Evolutionary conservation across 2,113 vertebrate genomes (phyloP).

Genomic region (Rissa tridactyla): DNA sequence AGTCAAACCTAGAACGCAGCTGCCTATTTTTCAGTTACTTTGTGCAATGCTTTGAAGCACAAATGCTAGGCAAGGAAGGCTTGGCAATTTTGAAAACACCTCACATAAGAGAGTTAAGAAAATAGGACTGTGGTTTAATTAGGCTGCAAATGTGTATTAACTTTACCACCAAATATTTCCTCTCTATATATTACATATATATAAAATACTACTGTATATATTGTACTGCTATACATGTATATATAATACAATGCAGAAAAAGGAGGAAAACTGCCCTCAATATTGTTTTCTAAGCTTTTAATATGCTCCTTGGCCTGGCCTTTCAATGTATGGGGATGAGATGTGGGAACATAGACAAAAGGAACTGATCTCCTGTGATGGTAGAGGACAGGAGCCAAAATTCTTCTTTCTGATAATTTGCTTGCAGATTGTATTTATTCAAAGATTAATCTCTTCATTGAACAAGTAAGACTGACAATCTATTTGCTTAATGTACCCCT

Average conservation of each 20-base stretch:
- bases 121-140: not conserved
- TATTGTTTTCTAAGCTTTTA: not conserved
- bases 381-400: not conserved
- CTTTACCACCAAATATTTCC: not conserved
- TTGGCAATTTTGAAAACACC: not conserved
- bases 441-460: not conserved
- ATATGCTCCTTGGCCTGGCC: not conserved
- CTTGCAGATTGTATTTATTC: not conserved
- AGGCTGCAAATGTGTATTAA: not conserved
- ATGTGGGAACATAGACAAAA: not conserved
- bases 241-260: not conserved
- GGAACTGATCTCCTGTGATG: not conserved
- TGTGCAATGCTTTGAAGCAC: not conserved
- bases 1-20: not conserved
- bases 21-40: not conserved
- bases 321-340: not conserved
- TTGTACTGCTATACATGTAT: not conserved
- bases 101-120: not conserved
- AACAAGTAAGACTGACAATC: not conserved
- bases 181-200: not conserved
- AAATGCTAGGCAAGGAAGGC: not conserved
- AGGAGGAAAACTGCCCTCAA: not conserved
- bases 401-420: not conserved
- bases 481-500: not conserved
- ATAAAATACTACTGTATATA: not conserved